Percentiles rank a stretch among this genome's conserved stretches.
Evolutionary conservation across 1,140 invertebrate genomes (phyloP).

Genomic region (Temnothorax nylanderi): DNA sequence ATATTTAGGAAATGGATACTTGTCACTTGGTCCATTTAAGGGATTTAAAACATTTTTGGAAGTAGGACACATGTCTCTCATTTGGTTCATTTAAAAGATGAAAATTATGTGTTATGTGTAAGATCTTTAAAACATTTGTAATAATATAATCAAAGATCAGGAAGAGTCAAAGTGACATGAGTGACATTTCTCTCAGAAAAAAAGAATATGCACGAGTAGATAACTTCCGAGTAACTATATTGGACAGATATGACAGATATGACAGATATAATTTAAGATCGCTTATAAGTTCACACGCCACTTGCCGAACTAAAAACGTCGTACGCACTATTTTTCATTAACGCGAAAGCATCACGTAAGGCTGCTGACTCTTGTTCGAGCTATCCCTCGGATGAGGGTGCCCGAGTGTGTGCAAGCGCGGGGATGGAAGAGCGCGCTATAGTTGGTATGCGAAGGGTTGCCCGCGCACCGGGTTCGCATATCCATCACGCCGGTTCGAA

Average conservation of each 20-base stretch:
- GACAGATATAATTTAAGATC: neutral
- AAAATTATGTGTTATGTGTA: neutral
- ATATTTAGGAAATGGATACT: neutral
- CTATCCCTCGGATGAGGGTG: conserved; percentile 52
- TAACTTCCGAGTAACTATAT: neutral
- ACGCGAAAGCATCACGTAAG: neutral
- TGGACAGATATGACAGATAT: no score
- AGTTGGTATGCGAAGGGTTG: conserved; percentile 80
- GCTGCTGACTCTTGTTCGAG: conserved; percentile 28
- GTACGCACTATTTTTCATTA: conserved; percentile 28
- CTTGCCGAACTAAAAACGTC: neutral
- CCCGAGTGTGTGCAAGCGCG: conserved; percentile 29
- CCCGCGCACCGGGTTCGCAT: conserved; percentile 76
- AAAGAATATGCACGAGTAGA: neutral
- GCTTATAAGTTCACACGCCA: neutral
- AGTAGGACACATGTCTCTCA: no score
- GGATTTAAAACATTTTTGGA: no score
- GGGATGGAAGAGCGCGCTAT: conserved; percentile 41
- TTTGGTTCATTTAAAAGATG: neutral
- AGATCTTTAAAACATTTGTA: neutral
- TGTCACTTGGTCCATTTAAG: neutral
- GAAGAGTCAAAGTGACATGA: neutral
- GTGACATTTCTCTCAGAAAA: neutral
- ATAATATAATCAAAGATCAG: neutral
- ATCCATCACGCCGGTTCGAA: conserved; percentile 80